Percentiles rank a stretch among this genome's conserved stretches.
phyloP scores from a whole-genome alignment of 2,888 invertebrate genomes.

The Hartigia nigra region DNA sequence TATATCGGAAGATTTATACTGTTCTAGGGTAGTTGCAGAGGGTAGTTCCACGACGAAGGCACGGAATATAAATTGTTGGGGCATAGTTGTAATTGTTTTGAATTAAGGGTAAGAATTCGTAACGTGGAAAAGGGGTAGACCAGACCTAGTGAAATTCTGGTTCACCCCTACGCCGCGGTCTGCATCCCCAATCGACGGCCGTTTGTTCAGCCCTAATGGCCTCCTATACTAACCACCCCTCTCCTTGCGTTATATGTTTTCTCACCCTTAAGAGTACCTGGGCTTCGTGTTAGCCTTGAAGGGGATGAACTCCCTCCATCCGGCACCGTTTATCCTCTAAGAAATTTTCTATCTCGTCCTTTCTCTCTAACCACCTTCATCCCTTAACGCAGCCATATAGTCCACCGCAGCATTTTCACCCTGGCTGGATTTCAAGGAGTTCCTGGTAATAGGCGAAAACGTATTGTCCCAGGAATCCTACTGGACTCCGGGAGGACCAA shows the following conservation, averaged over 20 bases:
- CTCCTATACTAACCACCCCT: not conserved
- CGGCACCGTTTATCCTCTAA: not conserved
- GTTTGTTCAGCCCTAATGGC: slow-evolving; percentile 11
- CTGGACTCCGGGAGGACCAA: not conserved
- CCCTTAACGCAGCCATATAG: not conserved
- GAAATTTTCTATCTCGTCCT: not conserved
- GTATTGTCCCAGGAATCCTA: slow-evolving; percentile 30
- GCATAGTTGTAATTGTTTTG: slow-evolving; percentile 60
- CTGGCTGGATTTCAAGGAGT: slow-evolving; percentile 18
- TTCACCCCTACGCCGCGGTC: slow-evolving; percentile 11
- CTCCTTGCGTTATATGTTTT: not conserved
- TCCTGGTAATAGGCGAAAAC: slow-evolving; percentile 31
- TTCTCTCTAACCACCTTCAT: not conserved
- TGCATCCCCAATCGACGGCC: slow-evolving; percentile 16
- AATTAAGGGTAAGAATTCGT: slow-evolving; percentile 12
- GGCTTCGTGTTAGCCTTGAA: not conserved
- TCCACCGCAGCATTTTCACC: not conserved
- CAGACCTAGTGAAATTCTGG: not conserved
- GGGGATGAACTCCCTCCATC: not conserved
- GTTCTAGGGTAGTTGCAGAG: not conserved
- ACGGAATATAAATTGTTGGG: slow-evolving; percentile 58
- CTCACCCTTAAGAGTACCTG: not conserved
- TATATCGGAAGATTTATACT: slow-evolving; percentile 15
- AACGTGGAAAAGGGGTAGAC: not conserved
- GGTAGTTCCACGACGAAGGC: not conserved